Conservation (phyloP, 2,797 vertebrate species). For the Euthynnus affinis region DNA sequence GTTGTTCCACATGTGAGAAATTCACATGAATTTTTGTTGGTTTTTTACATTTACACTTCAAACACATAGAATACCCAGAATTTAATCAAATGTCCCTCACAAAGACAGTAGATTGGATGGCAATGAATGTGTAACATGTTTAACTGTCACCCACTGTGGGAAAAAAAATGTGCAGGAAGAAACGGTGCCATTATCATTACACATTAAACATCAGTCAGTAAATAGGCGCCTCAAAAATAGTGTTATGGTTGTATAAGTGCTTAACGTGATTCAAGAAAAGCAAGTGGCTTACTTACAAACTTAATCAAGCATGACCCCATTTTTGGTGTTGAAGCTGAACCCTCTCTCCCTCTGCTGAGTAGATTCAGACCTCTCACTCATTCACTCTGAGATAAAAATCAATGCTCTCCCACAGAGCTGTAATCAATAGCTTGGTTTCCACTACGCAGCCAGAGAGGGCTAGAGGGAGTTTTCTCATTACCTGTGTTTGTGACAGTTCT, state of each 20-base stretch:
- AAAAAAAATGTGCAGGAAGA: neutral
- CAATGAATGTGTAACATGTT: neutral
- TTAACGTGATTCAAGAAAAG: slow-evolving; percentile 36
- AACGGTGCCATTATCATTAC: neutral
- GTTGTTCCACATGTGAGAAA: neutral
- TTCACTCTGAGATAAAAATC: slow-evolving; percentile 69
- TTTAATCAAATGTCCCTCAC: neutral
- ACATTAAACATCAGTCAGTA: slow-evolving; percentile 4
- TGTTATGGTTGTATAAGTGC: slow-evolving; percentile 9
- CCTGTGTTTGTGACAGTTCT: slow-evolving; percentile 45
- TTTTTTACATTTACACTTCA: neutral
- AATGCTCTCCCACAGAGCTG: slow-evolving; percentile 69
- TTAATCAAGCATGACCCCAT: slow-evolving; percentile 52
- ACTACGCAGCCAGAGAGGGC: slow-evolving; percentile 38
- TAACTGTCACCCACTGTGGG: neutral
- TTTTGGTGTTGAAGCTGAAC: slow-evolving; percentile 49
- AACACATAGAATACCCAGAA: neutral
- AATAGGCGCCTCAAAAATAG: slow-evolving; percentile 16
- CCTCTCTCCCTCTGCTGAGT: slow-evolving; percentile 46
- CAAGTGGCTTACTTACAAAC: slow-evolving; percentile 39
- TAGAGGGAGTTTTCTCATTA: slow-evolving; percentile 53
- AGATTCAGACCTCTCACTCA: slow-evolving; percentile 59
- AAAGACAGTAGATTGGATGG: neutral
- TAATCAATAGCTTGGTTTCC: slow-evolving; percentile 69
- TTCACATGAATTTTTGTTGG: neutral